Conservation (phyloP, 1,140 invertebrate species). For the Achatina immaculata region DNA sequence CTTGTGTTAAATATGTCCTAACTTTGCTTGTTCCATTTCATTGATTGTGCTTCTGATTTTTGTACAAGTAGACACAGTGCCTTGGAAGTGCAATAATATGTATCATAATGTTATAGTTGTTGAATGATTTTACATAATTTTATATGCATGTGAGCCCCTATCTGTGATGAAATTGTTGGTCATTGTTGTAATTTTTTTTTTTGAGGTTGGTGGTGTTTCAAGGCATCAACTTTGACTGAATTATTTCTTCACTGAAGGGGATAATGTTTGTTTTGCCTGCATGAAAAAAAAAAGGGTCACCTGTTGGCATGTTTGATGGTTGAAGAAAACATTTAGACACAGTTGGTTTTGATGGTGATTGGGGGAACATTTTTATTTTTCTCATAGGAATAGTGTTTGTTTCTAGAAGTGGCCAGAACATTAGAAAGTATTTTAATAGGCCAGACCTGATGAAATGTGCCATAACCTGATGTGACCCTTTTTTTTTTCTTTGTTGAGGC, state of each 20-base stretch:
- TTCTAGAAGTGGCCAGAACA: no score
- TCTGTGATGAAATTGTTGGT: not conserved
- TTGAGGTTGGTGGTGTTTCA: not conserved
- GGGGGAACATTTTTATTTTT: no score
- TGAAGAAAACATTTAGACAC: no score
- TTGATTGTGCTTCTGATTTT: not conserved
- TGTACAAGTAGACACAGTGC: conserved; percentile 6
- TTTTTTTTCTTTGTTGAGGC: not conserved
- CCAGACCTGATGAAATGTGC: no score
- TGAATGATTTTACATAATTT: not conserved
- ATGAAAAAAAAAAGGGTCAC: conserved; percentile 3
- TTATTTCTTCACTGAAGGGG: not conserved
- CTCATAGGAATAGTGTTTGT: no score
- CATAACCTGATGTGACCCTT: not conserved
- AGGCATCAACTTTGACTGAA: not conserved
- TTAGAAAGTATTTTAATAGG: no score
- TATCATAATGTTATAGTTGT: not conserved
- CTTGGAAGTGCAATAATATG: not conserved
- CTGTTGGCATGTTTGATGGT: no score
- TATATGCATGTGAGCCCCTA: not conserved
- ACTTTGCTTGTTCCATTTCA: no score
- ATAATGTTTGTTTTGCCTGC: not conserved
- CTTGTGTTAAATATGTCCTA: no score
- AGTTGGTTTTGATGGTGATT: no score
- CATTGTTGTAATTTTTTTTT: not conserved